Base-by-base conservation (phyloP, 2,113 vertebrate species). In the Corynorhinus townsendii region DNA sequence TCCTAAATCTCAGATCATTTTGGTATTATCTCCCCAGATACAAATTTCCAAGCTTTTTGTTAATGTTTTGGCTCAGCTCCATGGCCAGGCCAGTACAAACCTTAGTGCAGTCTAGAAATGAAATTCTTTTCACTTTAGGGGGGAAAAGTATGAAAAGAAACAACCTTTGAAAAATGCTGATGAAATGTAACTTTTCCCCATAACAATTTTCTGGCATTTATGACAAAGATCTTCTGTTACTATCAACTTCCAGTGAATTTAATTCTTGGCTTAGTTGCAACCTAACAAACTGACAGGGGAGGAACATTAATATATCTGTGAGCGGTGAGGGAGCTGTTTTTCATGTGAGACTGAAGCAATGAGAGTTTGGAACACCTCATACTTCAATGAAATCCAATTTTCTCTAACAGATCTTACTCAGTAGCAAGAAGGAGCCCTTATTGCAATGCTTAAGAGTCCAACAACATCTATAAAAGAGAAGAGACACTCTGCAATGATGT, bases 371-470 rank as follows among this genome's bases (percentile, higher is more conserved):
- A 98, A 96, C 91, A 97, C 86, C 93, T 98, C 96, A 97, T 97
- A 96, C 95, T 96, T 98, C 97, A 98, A 11, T 83, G 79, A 97
- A 98, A 98, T 98, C 93, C 83, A 96, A 96, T 98, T 97, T 97
- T 97, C 96, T 97, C 87, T 95, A 95, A 95, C 47, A 96, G 93
- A 89, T 95, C 96, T 97, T 0, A 0, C 95, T 93, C 45, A 82
- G 66, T 92, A 95, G 86, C 84, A 96, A 91, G 95, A 97, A 95
- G 20, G 24, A 3, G 2, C 83, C 95, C 93, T 68, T 28, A 97
- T 73, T 69, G 81, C 72, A 79, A 52, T 95, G 72, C 17, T 88
- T 9, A 5, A 5, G 43, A 95, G 85, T 62, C 52, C 92, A 95
- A 89, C n/a, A 26, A 54, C 26, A 22, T 83, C 86, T 76, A 45